Conservation (phyloP, 2,888 invertebrate genomes). For the Chymomyza procnemis region DNA sequence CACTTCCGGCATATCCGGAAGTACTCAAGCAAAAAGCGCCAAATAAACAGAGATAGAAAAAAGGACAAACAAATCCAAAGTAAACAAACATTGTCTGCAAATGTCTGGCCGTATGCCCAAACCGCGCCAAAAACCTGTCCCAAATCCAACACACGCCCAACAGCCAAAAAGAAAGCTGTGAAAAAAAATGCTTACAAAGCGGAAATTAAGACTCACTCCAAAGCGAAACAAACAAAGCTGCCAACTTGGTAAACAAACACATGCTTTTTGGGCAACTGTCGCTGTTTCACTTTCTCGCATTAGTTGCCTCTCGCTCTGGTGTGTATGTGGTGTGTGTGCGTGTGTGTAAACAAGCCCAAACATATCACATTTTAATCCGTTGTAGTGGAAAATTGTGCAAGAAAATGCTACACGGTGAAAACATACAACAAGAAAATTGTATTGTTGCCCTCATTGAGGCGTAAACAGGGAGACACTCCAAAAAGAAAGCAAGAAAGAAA, state of each 20-base stretch:
- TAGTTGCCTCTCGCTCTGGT: not conserved
- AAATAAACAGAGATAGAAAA: conserved; percentile 33
- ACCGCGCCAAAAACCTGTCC: conserved; percentile 3
- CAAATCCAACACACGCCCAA: not conserved
- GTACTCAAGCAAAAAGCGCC: conserved; percentile 60
- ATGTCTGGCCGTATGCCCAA: conserved; percentile 4
- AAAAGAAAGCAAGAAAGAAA: not conserved
- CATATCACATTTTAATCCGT: conserved; percentile 73
- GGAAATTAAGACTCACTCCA: conserved; percentile 72
- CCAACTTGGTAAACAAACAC: conserved; percentile 70
- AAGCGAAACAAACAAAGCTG: conserved; percentile 55
- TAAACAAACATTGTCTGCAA: conserved; percentile 58
- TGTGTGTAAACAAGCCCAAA: conserved; percentile 69
- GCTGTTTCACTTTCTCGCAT: conserved; percentile 9
- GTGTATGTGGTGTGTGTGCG: too few species aligned
- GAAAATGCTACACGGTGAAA: conserved; percentile 38
- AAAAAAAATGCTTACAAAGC: conserved; percentile 68
- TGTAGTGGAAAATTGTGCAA: conserved; percentile 69
- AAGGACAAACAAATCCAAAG: conserved; percentile 71
- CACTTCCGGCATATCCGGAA: conserved; percentile 63
- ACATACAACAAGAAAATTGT: conserved; percentile 42
- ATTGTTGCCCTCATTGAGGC: conserved; percentile 32
- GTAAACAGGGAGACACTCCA: not conserved
- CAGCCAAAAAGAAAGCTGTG: conserved; percentile 21
- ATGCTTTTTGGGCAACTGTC: conserved; percentile 40